Base-by-base conservation (phyloP, 1,140 invertebrate species). In the Cryptotermes secundus region DNA sequence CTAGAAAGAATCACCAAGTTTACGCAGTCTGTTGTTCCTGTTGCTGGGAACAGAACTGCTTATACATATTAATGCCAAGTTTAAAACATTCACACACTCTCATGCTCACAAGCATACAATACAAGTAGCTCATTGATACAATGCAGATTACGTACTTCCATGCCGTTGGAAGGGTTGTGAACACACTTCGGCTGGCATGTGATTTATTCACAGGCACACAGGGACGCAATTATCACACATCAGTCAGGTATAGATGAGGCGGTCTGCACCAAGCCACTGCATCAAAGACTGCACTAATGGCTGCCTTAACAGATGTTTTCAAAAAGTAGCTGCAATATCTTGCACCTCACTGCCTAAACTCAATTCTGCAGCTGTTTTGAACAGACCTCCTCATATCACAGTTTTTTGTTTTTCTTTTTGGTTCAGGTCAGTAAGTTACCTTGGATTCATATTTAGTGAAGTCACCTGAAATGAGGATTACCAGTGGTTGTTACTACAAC, bases 161-260 rank as follows among this genome's bases (percentile, higher is more conserved):
- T 85, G 85, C 85, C 85, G 83, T 83, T 85, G 82, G 85, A 85
- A 85, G 84, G 38, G 65, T 81, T 45, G 45, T 34, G 42, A 81
- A 49, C 84, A 80, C 42, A 79, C 84, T 85, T 85, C 85, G 82
- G 82, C 85, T 83, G 79, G 82, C 85, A 85, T 85, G 85, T 45
- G 72, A 82, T 82, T n/a, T 59, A 42, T 80, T 85, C 84, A 35
- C 85, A 85, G 82, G 65, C 82, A 79, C 85, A 83, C 59, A 85
- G 85, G 85, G 85, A 85, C 85, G 85, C 85, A 85, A 85, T 83
- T 83, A 85, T 83, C 85, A 85, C 85, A 83, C 85, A 83, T 85
- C 85, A 85, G 85, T 85, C 85, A 65, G 85, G 83, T 81, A 83
- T 84, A 79, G 79, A 85, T 85, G 84, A 84, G 84, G 84, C 35